phyloP scores from a whole-genome alignment of 2,888 invertebrate species.

The Drosophila barbarae region DNA sequence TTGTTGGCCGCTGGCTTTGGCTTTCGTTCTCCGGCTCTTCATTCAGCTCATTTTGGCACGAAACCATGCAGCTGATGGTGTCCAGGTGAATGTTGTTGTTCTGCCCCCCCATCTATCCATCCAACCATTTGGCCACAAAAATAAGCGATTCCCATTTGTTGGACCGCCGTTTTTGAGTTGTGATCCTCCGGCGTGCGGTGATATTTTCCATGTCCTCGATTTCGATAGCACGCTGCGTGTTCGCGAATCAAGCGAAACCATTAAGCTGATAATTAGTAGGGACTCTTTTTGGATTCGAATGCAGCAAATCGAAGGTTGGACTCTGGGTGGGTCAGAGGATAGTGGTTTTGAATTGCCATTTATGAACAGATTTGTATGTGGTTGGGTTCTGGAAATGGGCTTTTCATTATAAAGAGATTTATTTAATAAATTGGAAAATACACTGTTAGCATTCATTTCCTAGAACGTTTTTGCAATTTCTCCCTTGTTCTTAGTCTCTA shows the following conservation, averaged over 20 bases:
- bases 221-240: constrained; percentile 30
- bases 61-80: constrained; percentile 6
- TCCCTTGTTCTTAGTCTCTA: not conserved
- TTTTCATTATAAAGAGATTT: too few species aligned
- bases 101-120: not conserved
- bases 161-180: constrained; percentile 14
- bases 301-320: not conserved
- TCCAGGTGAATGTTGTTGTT: constrained; percentile 7
- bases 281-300: not conserved
- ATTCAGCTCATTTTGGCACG: constrained; percentile 40
- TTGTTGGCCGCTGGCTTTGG: constrained; percentile 40
- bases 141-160: constrained; percentile 58
- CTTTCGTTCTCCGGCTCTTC: constrained; percentile 17
- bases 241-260: constrained; percentile 16
- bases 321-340: not conserved
- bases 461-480: not conserved
- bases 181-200: constrained; percentile 17
- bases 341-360: constrained; percentile 5
- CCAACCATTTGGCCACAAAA: constrained; percentile 35
- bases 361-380: not conserved
- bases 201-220: constrained; percentile 17
- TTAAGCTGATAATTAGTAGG: constrained; percentile 27
- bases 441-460: not conserved
- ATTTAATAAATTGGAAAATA: not conserved
- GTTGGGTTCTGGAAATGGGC: not conserved